Base-by-base conservation (phyloP, 1,140 invertebrate genomes). In the Macrobrachium rosenbergii region DNA sequence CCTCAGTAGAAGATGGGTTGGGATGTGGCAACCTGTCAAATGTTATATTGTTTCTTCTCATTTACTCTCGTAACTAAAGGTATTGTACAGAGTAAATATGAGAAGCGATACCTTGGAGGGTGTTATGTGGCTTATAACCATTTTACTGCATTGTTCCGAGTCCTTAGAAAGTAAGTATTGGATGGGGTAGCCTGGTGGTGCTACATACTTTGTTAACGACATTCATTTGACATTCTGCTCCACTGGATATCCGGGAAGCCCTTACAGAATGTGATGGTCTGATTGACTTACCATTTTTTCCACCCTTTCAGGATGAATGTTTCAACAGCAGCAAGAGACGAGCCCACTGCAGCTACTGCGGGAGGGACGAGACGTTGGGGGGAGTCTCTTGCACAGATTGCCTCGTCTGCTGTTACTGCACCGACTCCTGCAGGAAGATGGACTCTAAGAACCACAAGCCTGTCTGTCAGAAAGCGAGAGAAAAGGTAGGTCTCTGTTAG, bases 391-490 rank as follows among this genome's bases (percentile, higher is more conserved):
- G 83, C 58, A n/a, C 62, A 7, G 62, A 78, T n/a, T 84, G 83
- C 58, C 75, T 84, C 11, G 59, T 78, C 14, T 72, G 62, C 60
- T 43, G 73, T 19, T 84, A 84, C 83, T 84, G 83, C 73, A 67
- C 60, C 19, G 83, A 84, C 75, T 76, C 83, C 28, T 84, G 83
- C 75, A 84, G 83, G 73, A 64, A 77, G 60, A 78, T 77, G 23
- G 83, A 84, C n/a, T 58, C 75, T 0, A 78, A 28, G 11, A 78
- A 63, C 62, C 83, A 84, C 73, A n/a, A 75, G 37, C 45, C 73
- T 23, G 75, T 78, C 14, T 84, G 83, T 69, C 73, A 64, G 43
- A 58, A 76, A 60, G 73, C 83, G 7, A 63, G 52, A 43, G 52
- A 84, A 14, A 84, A 67, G 83, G 83, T 84, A 60, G 67, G 72